Percentiles rank a stretch among this genome's conserved stretches.
phyloP scores from a whole-genome alignment of 1,140 invertebrate species.

The Drosophila suzukii region DNA sequence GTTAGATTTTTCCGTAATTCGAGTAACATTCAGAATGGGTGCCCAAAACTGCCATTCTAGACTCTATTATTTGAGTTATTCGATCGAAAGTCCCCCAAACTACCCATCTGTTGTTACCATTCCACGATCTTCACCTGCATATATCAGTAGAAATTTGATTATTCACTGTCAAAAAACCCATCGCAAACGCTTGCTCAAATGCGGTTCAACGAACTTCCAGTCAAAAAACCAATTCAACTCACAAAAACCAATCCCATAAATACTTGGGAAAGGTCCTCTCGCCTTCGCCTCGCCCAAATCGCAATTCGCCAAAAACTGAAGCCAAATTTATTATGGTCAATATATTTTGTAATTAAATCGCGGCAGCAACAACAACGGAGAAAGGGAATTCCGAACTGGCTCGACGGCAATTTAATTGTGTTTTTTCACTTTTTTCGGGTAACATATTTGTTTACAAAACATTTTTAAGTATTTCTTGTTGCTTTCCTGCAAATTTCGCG shows the following conservation, averaged over 20 bases:
- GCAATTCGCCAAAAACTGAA: constrained; percentile 35
- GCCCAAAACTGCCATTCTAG: too few relatives aligned
- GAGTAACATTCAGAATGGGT: too few relatives aligned
- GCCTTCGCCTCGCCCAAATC: constrained; percentile 41
- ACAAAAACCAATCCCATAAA: constrained; percentile 50
- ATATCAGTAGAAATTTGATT: background rate
- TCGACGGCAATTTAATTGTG: constrained; percentile 34
- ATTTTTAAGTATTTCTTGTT: constrained; percentile 41
- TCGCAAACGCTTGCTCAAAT: background rate
- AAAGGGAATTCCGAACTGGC: constrained; percentile 43
- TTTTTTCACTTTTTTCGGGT: constrained; percentile 31
- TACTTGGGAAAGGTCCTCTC: constrained; percentile 46
- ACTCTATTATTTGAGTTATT: too few relatives aligned
- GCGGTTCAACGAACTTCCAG: constrained; percentile 23
- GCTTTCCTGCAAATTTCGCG: constrained; percentile 41
- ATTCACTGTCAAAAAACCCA: background rate
- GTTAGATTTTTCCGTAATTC: too few relatives aligned
- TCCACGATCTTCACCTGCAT: too few relatives aligned
- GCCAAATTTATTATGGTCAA: constrained; percentile 52
- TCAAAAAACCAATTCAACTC: constrained; percentile 14
- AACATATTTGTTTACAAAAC: constrained; percentile 48
- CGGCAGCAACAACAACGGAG: constrained; percentile 10
- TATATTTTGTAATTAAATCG: constrained; percentile 60
- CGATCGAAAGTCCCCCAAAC: too few relatives aligned
- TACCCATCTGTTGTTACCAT: too few relatives aligned